Percentiles rank a stretch among this genome's conserved stretches.
Evolutionary conservation across 2,113 vertebrate species (phyloP).

Genomic region (Glaucidium brasilianum): DNA sequence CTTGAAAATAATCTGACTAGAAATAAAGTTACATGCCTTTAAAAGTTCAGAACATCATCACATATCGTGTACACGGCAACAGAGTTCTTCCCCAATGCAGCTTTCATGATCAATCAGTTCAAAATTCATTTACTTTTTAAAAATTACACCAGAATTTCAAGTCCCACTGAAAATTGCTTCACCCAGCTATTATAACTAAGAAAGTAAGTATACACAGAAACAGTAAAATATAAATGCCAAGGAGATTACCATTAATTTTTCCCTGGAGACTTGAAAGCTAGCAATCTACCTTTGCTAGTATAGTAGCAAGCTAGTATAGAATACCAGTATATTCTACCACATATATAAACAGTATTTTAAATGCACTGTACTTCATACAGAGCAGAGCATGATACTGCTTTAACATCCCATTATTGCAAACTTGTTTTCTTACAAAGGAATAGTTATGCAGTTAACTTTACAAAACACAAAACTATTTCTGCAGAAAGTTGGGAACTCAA

Average conservation of each 20-base stretch:
- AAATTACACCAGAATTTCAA: background rate
- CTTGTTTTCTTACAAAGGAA: background rate
- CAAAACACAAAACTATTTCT: background rate
- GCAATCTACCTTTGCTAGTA: background rate
- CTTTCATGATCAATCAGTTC: background rate
- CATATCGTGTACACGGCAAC: background rate
- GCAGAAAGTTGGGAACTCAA: background rate
- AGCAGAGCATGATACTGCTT: background rate
- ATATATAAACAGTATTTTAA: background rate
- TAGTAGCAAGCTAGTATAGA: background rate
- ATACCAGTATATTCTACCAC: background rate
- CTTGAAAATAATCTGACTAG: slow-evolving; percentile 68
- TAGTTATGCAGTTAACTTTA: background rate
- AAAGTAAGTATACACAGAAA: background rate
- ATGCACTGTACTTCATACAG: background rate
- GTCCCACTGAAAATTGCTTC: background rate
- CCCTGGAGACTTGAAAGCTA: background rate
- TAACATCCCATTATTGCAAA: background rate
- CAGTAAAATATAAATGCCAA: background rate
- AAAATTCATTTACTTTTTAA: background rate
- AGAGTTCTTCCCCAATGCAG: background rate
- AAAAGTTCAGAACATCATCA: slow-evolving; percentile 57
- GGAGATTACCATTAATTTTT: background rate
- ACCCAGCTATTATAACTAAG: background rate
- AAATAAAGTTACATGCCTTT: slow-evolving; percentile 61